Percentiles rank a stretch among this genome's conserved stretches.
phyloP scores from a whole-genome alignment of 1,140 invertebrate species.

The Potamilus streckersoni region DNA sequence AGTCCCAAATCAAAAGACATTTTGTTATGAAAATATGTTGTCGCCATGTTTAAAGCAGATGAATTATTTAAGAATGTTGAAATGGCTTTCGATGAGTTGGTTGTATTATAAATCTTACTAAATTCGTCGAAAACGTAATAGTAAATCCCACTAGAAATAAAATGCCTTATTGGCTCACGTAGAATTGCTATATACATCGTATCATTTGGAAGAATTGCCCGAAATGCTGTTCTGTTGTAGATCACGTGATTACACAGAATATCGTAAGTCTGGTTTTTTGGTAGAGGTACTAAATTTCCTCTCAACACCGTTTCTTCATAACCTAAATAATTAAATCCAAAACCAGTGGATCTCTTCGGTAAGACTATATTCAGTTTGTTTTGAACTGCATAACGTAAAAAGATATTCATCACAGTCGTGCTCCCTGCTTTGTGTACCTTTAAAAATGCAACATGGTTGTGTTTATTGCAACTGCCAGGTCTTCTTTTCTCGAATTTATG shows the following conservation, averaged over 20 bases:
- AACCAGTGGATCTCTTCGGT: conserved; percentile 27
- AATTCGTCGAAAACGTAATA: conserved; percentile 35
- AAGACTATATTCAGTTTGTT: conserved; percentile 46
- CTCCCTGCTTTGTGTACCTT: conserved; percentile 60
- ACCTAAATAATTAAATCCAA: conserved; percentile 35
- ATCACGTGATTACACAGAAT: conserved; percentile 51
- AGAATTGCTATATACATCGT: conserved; percentile 52
- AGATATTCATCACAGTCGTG: conserved; percentile 51
- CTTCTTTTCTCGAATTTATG: no score
- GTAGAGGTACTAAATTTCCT: conserved; percentile 27
- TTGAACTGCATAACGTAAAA: conserved; percentile 44
- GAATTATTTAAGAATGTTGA: conserved; percentile 26
- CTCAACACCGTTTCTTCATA: conserved; percentile 22
- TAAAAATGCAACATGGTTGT: conserved; percentile 45
- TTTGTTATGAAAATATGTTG: conserved; percentile 44
- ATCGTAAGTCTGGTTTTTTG: conserved; percentile 30
- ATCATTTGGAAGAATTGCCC: conserved; percentile 42
- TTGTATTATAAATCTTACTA: neutral
- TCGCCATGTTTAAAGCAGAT: neutral
- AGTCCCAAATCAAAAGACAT: conserved; percentile 57
- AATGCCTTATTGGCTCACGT: conserved; percentile 52
- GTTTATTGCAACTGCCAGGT: conserved; percentile 8
- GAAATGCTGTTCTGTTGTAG: conserved; percentile 38
- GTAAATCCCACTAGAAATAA: conserved; percentile 48
- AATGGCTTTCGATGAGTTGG: neutral